Base-by-base conservation (phyloP, 2,888 invertebrate genomes). In the Linnaemya tessellans region DNA sequence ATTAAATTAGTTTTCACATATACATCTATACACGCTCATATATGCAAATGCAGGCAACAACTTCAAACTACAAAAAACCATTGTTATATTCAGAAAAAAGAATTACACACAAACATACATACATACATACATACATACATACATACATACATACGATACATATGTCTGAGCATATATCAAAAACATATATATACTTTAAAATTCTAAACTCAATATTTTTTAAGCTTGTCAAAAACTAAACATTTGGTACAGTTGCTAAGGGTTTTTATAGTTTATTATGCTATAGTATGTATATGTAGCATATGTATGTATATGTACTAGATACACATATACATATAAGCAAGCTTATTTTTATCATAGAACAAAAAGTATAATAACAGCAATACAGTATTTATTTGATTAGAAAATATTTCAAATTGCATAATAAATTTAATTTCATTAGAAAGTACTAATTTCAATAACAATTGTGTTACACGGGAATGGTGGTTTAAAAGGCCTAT, bases 241-340 rank as follows among this genome's bases (percentile, higher is more conserved):
- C 56, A 81, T 85, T 75, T 64, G 70, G 85, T 85, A 83, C 85
- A 85, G 85, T 85, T 85, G 82, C 83, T 75, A 75, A 80, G 85
- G 79, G 30, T 81, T 84, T 73, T 71, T 81, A 51, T 77, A 81
- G 81, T 81, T 81, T 83, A 60, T 77, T 70, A 54, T 54, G 51
- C 15, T 43, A 38, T 30, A 30, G 2, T 30, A 30, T 30, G 2
- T 30, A 30, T 30, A 30, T 30, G 30, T 30, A 30, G 5, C 3
- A 30, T n/a, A n/a, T n/a, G 30, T 30, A 5, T 30, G 30, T 10
- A 20, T 43, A 18, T 35, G 49, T 43, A 43, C 4, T 20, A 56
- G n/a, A 22, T 20, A 18, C 18, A 49, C 15, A 18, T 41, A 68
- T 43, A 75, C 54, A 46, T 4, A n/a, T 43, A 43, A 30, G 58